These are phyloP conservation scores for Scortum barcoo DNA, from an alignment of 2,113 vertebrate species.

Conservation along the genomic window DNA sequence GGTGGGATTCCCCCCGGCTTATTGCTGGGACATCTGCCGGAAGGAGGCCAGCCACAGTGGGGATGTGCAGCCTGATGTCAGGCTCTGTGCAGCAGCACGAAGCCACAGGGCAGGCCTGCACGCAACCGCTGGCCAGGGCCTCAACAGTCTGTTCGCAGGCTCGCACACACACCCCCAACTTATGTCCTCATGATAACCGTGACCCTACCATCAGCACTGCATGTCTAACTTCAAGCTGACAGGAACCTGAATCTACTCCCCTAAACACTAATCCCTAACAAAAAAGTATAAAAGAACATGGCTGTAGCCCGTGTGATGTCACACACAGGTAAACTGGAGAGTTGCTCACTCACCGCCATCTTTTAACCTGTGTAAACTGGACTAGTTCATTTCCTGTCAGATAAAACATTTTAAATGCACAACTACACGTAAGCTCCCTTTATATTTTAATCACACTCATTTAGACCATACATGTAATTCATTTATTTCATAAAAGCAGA, in stretches of 20 bases:
- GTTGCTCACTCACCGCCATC: background rate
- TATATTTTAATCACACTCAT: too few relatives aligned
- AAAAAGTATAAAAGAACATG: background rate
- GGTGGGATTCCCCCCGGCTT: constrained; percentile 86
- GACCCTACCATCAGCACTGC: constrained; percentile 11
- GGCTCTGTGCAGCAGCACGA: constrained; percentile 81
- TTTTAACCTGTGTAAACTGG: background rate
- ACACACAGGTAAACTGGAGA: background rate
- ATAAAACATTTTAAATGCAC: too few relatives aligned
- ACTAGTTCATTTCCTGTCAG: background rate
- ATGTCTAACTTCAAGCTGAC: background rate
- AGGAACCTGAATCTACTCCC: background rate
- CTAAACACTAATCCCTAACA: constrained; percentile 1
- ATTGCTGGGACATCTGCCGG: constrained; percentile 92
- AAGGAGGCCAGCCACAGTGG: constrained; percentile 92
- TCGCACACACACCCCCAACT: constrained; percentile 13
- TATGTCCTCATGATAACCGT: constrained; percentile 7
- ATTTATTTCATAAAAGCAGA: too few relatives aligned
- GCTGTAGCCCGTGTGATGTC: background rate
- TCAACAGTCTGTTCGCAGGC: constrained; percentile 72
- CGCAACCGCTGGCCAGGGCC: constrained; percentile 79
- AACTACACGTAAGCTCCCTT: too few relatives aligned
- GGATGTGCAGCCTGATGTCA: constrained; percentile 86
- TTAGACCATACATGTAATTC: too few relatives aligned
- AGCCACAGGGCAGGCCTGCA: constrained; percentile 87